Evolutionary conservation across 2,797 vertebrate genomes (phyloP).

Genomic region (Scyliorhinus canicula): DNA sequence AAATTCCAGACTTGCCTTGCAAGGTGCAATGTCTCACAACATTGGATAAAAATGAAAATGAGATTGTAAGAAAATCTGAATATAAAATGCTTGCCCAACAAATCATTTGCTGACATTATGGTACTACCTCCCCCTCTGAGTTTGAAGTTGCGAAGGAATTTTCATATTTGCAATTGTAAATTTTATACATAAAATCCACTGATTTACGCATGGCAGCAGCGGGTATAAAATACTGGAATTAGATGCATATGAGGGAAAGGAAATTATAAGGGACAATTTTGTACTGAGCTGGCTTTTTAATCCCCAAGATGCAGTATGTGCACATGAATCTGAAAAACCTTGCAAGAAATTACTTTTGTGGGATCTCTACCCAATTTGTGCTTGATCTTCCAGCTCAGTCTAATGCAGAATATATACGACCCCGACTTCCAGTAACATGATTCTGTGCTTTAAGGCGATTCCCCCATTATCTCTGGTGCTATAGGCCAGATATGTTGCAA

Average conservation of each 20-base stretch:
- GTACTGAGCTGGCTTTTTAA: neutral
- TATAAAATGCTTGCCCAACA: neutral
- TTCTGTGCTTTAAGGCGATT: neutral
- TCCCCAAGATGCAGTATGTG: neutral
- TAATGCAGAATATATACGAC: neutral
- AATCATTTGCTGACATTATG: neutral
- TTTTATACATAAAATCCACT: neutral
- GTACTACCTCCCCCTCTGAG: neutral
- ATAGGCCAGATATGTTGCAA: neutral
- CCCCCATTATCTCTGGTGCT: neutral
- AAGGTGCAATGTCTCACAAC: too few relatives aligned
- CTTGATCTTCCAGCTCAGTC: neutral
- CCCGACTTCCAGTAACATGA: neutral
- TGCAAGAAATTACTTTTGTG: neutral
- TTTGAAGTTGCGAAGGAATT: neutral
- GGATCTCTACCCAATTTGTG: neutral
- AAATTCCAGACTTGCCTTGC: neutral
- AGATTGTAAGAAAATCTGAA: neutral
- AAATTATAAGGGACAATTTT: neutral
- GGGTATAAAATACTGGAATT: neutral
- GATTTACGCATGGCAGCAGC: neutral
- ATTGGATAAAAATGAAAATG: neutral
- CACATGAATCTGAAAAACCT: neutral
- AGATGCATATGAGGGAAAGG: neutral
- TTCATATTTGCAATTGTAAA: neutral